Conservation (phyloP, 1,140 invertebrate species). For the Monochamus saltuarius region DNA sequence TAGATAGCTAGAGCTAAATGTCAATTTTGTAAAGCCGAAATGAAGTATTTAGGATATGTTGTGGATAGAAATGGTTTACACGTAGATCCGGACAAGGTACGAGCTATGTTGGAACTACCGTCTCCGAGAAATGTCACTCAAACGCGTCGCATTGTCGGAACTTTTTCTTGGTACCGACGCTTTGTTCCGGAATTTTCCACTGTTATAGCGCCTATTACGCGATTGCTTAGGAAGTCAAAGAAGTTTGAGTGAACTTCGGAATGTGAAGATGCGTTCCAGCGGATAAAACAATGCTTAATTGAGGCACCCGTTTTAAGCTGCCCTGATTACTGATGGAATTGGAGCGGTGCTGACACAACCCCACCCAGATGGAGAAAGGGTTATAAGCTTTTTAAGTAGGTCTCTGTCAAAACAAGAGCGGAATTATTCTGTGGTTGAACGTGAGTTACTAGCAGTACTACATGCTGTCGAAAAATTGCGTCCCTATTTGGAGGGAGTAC, state of each 20-base stretch:
- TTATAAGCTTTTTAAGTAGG: constrained; percentile 53
- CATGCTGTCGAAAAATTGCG: constrained; percentile 44
- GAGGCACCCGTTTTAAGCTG: constrained; percentile 16
- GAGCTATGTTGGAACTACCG: constrained; percentile 44
- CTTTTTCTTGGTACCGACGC: constrained; percentile 19
- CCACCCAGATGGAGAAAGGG: constrained; percentile 40
- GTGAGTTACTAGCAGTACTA: constrained; percentile 51
- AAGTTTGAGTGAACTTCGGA: not conserved
- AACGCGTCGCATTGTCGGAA: constrained; percentile 13
- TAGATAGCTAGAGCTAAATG: not conserved
- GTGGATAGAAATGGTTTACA: constrained; percentile 9
- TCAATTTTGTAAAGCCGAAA: constrained; percentile 10
- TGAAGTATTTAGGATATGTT: constrained; percentile 21
- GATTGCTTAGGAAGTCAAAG: constrained; percentile 33
- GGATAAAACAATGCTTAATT: too few species aligned
- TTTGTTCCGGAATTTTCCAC: constrained; percentile 13
- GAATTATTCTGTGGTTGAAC: constrained; percentile 49
- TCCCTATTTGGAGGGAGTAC: constrained; percentile 46
- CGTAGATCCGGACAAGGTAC: constrained; percentile 15
- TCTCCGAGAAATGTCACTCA: constrained; percentile 31
- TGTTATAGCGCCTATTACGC: constrained; percentile 24
- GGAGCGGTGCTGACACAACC: constrained; percentile 24
- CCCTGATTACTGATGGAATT: constrained; percentile 30
- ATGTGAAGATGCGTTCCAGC: too few species aligned
- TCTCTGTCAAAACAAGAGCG: constrained; percentile 41